A percentile compares a stretch with the other conserved stretches of the same genome.
Conservation (phyloP, 2,888 invertebrate genomes). For the Harpagoxenus sublaevis region DNA sequence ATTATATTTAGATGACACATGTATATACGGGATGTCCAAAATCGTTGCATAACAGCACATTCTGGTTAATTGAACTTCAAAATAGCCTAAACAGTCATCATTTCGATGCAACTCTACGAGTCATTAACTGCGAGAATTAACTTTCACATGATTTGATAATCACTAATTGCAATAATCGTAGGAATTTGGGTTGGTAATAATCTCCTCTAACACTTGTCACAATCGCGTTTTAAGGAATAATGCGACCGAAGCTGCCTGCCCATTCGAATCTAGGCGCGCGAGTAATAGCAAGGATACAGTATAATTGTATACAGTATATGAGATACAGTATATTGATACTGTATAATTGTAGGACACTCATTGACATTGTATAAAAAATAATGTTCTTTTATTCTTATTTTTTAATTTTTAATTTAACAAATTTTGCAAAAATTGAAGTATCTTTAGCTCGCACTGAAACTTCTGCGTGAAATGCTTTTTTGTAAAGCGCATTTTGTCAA, state of each 20-base stretch:
- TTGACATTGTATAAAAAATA: not conserved
- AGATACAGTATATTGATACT: not conserved
- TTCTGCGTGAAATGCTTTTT: slow-evolving; percentile 4
- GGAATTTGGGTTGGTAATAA: not conserved
- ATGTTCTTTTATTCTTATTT: not conserved
- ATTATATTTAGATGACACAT: not conserved
- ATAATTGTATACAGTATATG: too few relatives aligned
- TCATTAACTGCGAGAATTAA: not conserved
- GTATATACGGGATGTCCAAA: not conserved
- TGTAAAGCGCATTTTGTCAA: slow-evolving; percentile 39
- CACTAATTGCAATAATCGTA: not conserved
- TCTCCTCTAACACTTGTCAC: too few relatives aligned
- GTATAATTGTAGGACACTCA: not conserved
- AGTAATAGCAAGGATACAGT: not conserved
- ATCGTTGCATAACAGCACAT: not conserved
- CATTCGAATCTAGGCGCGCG: not conserved
- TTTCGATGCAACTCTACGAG: not conserved
- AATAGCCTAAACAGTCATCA: not conserved
- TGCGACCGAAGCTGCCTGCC: not conserved
- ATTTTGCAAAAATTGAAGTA: not conserved
- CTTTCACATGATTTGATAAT: not conserved
- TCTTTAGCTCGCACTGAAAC: not conserved
- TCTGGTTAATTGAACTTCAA: not conserved
- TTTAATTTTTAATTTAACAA: not conserved
- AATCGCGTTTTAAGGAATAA: too few relatives aligned